Percentiles rank a stretch among this genome's conserved stretches.
These are phyloP conservation scores for Montipora sp. DNA, from an alignment of 64 coral and sea anemone genomes.

Conservation along the genomic window DNA sequence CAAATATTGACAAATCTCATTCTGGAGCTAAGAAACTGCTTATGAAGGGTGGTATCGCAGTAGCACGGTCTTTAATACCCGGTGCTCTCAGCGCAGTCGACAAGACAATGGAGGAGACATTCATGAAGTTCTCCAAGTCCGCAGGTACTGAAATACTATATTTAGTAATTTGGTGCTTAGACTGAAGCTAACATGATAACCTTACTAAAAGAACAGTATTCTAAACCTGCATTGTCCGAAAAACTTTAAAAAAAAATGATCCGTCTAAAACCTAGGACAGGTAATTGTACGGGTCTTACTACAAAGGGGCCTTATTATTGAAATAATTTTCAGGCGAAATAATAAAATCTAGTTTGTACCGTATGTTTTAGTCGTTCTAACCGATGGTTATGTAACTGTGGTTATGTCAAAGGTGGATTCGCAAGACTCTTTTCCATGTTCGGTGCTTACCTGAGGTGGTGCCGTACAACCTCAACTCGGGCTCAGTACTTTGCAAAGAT, in stretches of 20 bases:
- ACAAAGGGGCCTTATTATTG: too few relatives aligned
- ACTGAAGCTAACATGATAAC: constrained; percentile 15
- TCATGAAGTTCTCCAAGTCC: constrained; percentile 70
- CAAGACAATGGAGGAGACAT: constrained; percentile 45
- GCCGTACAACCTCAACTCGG: background rate
- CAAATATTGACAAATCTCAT: background rate
- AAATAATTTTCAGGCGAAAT: background rate
- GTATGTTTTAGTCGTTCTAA: too few relatives aligned
- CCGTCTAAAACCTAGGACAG: too few relatives aligned
- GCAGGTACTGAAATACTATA: constrained; percentile 45
- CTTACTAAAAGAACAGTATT: too few relatives aligned
- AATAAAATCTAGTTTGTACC: background rate
- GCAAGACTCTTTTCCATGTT: background rate
- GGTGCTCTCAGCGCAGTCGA: constrained; percentile 69
- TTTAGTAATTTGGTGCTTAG: constrained; percentile 13
- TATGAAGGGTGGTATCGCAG: constrained; percentile 57
- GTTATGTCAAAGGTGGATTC: constrained; percentile 57
- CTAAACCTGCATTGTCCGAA: too few relatives aligned
- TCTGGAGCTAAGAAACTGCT: constrained; percentile 43
- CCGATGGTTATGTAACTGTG: background rate
- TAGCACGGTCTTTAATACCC: constrained; percentile 52
- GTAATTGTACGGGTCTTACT: too few relatives aligned
- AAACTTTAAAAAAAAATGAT: too few relatives aligned
- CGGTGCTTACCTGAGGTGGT: constrained; percentile 49
- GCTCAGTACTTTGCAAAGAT: constrained; percentile 65